Conservation (phyloP, 2,113 vertebrate species). For the Synodontis membranacea region DNA sequence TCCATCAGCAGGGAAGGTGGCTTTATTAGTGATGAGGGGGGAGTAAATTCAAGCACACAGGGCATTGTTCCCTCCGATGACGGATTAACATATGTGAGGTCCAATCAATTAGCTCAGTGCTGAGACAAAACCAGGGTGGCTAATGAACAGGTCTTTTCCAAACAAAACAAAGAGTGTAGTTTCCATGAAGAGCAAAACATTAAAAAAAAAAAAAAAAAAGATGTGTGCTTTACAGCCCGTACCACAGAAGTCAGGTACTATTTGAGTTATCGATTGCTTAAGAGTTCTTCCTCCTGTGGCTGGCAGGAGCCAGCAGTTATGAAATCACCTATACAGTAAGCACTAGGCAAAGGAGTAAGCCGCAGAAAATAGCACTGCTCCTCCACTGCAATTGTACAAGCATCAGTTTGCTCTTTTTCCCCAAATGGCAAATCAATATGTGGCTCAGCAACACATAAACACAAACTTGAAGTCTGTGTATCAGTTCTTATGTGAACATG, state of each 20-base stretch:
- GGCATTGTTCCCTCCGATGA: conserved; percentile 54
- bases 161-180: conserved; percentile 14
- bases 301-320: conserved; percentile 32
- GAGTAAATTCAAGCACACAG: conserved; percentile 66
- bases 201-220: conserved; percentile 35
- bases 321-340: conserved; percentile 37
- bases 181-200: conserved; percentile 34
- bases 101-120: conserved; percentile 53
- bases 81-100: conserved; percentile 53
- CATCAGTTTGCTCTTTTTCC: conserved; percentile 63
- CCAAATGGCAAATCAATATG: conserved; percentile 72
- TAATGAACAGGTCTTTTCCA: conserved; percentile 44
- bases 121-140: conserved; percentile 48
- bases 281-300: conserved; percentile 34
- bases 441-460: conserved; percentile 61
- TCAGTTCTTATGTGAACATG: conserved; percentile 4
- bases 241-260: conserved; percentile 30
- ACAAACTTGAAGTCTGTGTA: conserved; percentile 27
- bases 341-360: conserved; percentile 17
- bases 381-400: conserved; percentile 53
- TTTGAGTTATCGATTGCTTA: conserved; percentile 45
- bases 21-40: conserved; percentile 81
- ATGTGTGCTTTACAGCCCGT: conserved; percentile 14
- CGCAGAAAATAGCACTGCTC: conserved; percentile 31
- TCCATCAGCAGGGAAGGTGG: conserved; percentile 84